Evolutionary conservation across 2,113 vertebrate genomes (phyloP), one percentile per base, ranked within the genome.

Genomic region (Rynchops niger): DNA sequence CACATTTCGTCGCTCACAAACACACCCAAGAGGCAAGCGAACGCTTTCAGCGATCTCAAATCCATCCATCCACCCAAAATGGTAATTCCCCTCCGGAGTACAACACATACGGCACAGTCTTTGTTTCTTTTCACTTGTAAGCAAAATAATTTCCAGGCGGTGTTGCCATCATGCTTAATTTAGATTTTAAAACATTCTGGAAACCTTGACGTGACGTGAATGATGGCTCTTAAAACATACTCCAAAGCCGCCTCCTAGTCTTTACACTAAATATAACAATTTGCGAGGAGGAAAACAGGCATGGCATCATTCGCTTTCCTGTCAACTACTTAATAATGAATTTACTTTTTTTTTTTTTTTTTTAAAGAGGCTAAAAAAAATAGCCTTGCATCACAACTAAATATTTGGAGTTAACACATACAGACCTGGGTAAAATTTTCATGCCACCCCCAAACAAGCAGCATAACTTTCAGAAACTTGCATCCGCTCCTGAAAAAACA

Each of bases 141-240:
- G 69, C 42, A 89, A 72, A 84, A 34, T 71, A 16, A 95, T 91
- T 85, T 82, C 81, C 73, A 91, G 70, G 66, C 9, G 0, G 42
- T 77, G 61, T 38, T 94, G 86, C 56, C 77, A 81, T 55, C 3
- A 2, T 73, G 43, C 61, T 88, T 95, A 78, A 91, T 93, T 94
- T 84, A 84, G 93, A 69, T 85, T 97, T 85, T 65, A 62, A 76
- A 84, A 49, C 22, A 47, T 84, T 76, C 77, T 76, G 77, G 65
- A 97, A 95, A 82, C n/a, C 40, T 76, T 83, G 70, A 72, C 6
- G 6, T 93, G 90, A 85, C 0, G 1, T 91, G 78, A 95, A 81
- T 58, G 65, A 86, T 29, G 43, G 47, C 59, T 86, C 76, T 74
- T 71, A 78, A 74, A 96, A 56, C n/a, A 36, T 17, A 25, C 29